Evolutionary conservation across 1,140 invertebrate genomes (phyloP).

Genomic region (Riptortus pedestris): DNA sequence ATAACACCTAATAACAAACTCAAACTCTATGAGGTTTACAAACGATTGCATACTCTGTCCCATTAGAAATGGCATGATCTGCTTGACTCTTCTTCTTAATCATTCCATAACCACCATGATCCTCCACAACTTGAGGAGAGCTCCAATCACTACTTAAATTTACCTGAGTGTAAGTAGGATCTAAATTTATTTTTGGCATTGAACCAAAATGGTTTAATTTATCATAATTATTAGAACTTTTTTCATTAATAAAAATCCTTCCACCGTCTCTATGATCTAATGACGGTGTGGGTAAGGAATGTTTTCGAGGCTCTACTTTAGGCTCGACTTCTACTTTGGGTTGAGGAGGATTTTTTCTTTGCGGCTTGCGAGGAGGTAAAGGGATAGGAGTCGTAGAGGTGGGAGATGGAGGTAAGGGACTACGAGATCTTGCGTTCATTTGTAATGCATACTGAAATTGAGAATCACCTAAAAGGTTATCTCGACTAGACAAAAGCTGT

Average conservation of each 20-base stretch:
- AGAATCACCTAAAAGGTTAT: conserved; percentile 53
- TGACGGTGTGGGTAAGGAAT: conserved; percentile 42
- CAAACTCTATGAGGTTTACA: conserved; percentile 64
- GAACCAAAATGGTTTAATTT: conserved; percentile 68
- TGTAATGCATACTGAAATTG: conserved; percentile 54
- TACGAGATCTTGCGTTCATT: conserved; percentile 39
- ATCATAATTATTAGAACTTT: conserved; percentile 46
- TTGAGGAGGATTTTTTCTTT: conserved; percentile 46
- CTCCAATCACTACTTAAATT: conserved; percentile 33
- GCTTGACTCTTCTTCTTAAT: conserved; percentile 52
- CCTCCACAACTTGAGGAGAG: conserved; percentile 41
- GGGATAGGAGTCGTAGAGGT: conserved; percentile 40
- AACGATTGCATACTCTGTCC: conserved; percentile 65
- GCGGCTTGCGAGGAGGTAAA: conserved; percentile 42
- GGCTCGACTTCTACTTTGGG: conserved; percentile 55
- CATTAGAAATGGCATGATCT: conserved; percentile 57
- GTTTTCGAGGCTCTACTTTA: conserved; percentile 54
- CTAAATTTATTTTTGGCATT: conserved; percentile 51
- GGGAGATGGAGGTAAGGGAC: conserved; percentile 57
- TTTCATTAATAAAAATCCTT: conserved; percentile 15
- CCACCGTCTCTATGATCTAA: neutral
- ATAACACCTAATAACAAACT: neutral
- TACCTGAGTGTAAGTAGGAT: conserved; percentile 57
- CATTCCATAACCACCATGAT: conserved; percentile 63
- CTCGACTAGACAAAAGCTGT: conserved; percentile 53